Conservation (phyloP, 2,888 invertebrate genomes). For the Epinotia brunnichana region DNA sequence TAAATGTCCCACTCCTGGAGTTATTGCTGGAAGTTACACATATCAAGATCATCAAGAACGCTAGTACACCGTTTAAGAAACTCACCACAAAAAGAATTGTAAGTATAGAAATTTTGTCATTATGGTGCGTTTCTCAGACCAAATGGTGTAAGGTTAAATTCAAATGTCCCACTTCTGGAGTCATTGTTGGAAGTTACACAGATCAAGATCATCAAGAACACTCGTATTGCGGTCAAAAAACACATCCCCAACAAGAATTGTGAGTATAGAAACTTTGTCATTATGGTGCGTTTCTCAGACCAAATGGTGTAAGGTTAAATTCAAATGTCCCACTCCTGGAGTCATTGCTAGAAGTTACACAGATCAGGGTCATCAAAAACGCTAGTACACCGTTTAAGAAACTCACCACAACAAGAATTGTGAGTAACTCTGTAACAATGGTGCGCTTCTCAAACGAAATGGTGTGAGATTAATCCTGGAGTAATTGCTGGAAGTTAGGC, state of each 20-base stretch:
- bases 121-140: conserved; percentile 23
- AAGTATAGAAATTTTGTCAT: not conserved
- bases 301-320: not conserved
- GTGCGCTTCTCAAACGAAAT: conserved; percentile 24
- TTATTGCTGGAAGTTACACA: too few relatives aligned
- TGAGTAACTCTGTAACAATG: conserved; percentile 49
- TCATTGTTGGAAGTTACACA: conserved; percentile 61
- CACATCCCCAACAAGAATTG: conserved; percentile 56
- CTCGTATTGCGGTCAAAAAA: conserved; percentile 49
- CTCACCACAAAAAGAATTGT: too few relatives aligned
- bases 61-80: too few relatives aligned
- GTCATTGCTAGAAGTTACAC: conserved; percentile 59
- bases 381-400: conserved; percentile 52
- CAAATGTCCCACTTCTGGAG: conserved; percentile 48
- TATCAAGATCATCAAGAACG: too few relatives aligned
- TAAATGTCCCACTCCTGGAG: too few relatives aligned
- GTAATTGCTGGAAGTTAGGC: conserved; percentile 60
- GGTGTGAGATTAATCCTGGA: conserved; percentile 49
- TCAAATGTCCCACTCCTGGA: not conserved
- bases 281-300: conserved; percentile 22
- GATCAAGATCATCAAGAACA: conserved; percentile 55
- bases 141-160: not conserved
- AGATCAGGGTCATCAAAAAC: conserved; percentile 54
- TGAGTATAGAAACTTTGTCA: conserved; percentile 49
- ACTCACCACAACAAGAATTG: conserved; percentile 58